Base-by-base conservation (phyloP, 2,113 vertebrate species). In the Erythrolamprus reginae region DNA sequence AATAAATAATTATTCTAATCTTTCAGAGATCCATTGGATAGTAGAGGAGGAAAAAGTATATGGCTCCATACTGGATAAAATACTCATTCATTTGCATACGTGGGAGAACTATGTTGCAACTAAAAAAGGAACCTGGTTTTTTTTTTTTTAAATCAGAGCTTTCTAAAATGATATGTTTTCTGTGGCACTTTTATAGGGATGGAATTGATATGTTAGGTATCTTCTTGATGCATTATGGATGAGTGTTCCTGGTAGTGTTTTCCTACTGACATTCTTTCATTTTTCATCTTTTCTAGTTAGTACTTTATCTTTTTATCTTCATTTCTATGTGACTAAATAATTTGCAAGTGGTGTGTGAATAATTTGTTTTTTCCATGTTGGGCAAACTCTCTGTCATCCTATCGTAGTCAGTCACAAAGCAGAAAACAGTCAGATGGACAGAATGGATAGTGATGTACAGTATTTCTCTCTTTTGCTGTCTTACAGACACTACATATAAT, bases 291-390 rank as follows among this genome's bases (percentile, higher is more conserved):
- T 90, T 58, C 84, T 83, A 92, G 93, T 93, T 93, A 92, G 92
- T 86, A 92, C 1, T 0, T 70, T 92, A 91, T 90, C 89, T n/a
- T 93, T 94, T 90, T 87, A 92, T 93, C 91, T 89, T 50, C 52
- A 1, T 93, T 93, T 91, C 94, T 94, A 93, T 88, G 4, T 89
- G 0, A 87, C 92, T 94, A 92, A 92, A 94, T 92, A 90, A 87
- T 91, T 90, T 95, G 93, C 94, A 90, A 33, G 38, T 10, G 23
- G 9, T 2, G n/a, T 90, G 52, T 87, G 95, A 94, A 91, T 94
- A 93, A 95, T 95, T 95, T 94, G 91, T 92, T 93, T 93, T 90
- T 89, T 91, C 92, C 84, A 17, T 58, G 15, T 93, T 95, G 94
- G 89, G 86, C 93, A 94, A 92, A 33, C 88, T 53, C 65, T 51